Evolutionary conservation across 2,797 vertebrate genomes (phyloP).

Genomic region (Numenius phaeopus): DNA sequence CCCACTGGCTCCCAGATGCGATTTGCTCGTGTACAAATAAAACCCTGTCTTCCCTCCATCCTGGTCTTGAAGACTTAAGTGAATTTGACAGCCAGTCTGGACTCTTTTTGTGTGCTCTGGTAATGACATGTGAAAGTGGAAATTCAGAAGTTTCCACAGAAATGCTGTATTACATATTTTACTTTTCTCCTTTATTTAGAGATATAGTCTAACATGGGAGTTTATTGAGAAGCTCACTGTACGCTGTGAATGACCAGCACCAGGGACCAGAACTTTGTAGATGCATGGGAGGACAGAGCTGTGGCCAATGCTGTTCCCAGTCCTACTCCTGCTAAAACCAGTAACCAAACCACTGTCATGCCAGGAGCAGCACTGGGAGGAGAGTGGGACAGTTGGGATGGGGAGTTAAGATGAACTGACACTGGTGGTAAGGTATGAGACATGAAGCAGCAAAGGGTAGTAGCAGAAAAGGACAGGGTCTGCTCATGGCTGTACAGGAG

Average conservation of each 20-base stretch:
- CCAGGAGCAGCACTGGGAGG: background rate
- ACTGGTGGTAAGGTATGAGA: background rate
- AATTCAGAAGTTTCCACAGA: background rate
- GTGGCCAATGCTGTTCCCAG: rapidly evolving
- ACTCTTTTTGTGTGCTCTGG: background rate
- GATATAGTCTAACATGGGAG: background rate
- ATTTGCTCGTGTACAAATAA: background rate
- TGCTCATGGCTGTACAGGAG: background rate
- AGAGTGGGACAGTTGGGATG: background rate
- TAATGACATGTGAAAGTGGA: background rate
- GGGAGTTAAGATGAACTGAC: background rate
- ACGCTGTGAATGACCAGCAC: background rate
- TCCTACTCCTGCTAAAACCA: background rate
- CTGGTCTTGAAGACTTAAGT: background rate
- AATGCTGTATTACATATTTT: background rate
- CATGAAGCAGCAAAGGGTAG: background rate
- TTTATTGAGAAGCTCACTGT: background rate
- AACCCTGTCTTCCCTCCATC: background rate
- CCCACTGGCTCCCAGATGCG: rapidly evolving
- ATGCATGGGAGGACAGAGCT: background rate
- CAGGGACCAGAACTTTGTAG: background rate
- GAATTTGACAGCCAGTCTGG: background rate
- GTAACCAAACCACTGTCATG: background rate
- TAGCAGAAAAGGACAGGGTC: background rate
- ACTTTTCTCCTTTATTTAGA: background rate